These are phyloP conservation scores for Cydia pomonella DNA, from an alignment of 1,140 invertebrate species.

Conservation along the genomic window DNA sequence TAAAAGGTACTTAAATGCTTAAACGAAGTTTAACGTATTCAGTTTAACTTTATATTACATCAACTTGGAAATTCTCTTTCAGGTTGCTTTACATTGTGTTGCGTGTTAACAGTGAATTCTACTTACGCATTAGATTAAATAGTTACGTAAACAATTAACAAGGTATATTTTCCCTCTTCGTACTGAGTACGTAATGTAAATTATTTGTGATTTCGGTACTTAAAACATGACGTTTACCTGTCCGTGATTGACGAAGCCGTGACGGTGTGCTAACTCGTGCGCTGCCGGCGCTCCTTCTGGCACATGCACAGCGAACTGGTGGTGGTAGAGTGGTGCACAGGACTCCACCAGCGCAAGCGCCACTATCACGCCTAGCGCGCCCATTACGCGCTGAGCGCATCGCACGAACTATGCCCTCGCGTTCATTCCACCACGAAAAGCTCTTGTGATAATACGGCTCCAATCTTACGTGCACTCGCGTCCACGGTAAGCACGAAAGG, in stretches of 20 bases:
- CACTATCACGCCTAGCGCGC: slow-evolving; percentile 62
- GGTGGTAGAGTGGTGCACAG: slow-evolving; percentile 81
- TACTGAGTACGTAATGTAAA: no score
- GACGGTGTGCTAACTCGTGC: slow-evolving; percentile 81
- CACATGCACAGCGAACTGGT: slow-evolving; percentile 90
- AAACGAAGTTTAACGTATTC: no score
- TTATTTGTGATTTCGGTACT: no score
- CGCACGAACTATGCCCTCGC: slow-evolving; percentile 55
- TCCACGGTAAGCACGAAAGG: slow-evolving; percentile 29
- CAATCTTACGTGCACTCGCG: slow-evolving; percentile 49
- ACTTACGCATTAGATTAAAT: no score
- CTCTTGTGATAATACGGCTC: slow-evolving; percentile 32
- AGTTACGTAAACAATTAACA: neutral
- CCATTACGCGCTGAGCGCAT: slow-evolving; percentile 69
- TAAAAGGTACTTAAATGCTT: no score
- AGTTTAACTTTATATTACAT: no score
- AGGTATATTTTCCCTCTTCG: no score
- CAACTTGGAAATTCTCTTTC: no score
- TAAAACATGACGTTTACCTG: slow-evolving; percentile 72
- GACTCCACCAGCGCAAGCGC: slow-evolving; percentile 68
- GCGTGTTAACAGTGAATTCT: no score
- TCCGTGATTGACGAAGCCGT: slow-evolving; percentile 84
- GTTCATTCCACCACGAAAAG: slow-evolving; percentile 35
- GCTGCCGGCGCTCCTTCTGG: slow-evolving; percentile 80
- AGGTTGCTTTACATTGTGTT: no score